Evolutionary conservation across 2,888 invertebrate genomes (phyloP), one percentile per base, ranked within the genome.

Genomic region (Cantharis flavilabris): DNA sequence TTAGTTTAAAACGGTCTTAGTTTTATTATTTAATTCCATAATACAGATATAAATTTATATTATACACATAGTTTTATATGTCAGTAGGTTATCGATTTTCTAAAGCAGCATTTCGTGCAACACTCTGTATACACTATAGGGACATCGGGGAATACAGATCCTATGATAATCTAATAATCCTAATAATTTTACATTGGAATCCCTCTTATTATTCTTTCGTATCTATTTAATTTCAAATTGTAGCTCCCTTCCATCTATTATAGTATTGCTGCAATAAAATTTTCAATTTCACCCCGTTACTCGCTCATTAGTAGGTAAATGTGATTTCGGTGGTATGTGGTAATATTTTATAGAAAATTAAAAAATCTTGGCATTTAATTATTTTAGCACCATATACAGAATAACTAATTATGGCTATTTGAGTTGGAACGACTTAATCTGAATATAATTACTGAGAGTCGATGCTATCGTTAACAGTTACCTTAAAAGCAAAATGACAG

Each of bases 391-490:
- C 26, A 20, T 26, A 26, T 67, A n/a, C 26, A 67, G 65, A 26
- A 23, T 67, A 67, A 67, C 26, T 67, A 67, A 67, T 67, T 65
- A 23, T 65, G 65, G 65, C 23, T 65, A 65, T 65, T 65, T 20
- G 65, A 65, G 20, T 9, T 26, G 49, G 70, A 70, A 23, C 65
- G 49, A 70, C 65, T 67, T 75, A 75, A 75, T 71, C 71, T 71
- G 69, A 23, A 75, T 75, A 65, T 75, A 75, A 75, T 75, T 75
- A 26, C 71, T 28, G 67, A 23, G 67, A 67, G 75, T 75, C 71
- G 71, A 33, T 75, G 70, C 70, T 23, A 23, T 33, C 64, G 65
- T 28, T 23, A 65, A 65, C 75, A 69, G 23, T 75, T 49, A 70
- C 69, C 26, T 70, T 70, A 26, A 49, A 74, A 74, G 30, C 33